Evolutionary conservation across 2,113 vertebrate genomes (phyloP), one percentile per base, ranked within the genome.

Genomic region (Isichthys henryi): DNA sequence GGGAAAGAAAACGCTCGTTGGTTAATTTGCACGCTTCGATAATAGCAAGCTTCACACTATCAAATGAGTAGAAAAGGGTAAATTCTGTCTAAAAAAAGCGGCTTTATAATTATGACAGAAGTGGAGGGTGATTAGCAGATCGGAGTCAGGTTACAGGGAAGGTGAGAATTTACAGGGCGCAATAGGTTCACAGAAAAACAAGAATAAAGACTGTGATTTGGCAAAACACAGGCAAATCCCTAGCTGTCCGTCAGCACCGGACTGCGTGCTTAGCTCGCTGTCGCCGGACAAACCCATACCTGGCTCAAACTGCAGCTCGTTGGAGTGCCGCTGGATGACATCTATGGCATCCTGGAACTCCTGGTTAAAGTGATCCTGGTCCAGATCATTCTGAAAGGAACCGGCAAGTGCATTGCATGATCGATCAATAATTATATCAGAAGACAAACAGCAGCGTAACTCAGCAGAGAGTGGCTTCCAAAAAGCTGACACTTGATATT

Each of bases 331-430:
- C 83, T 97, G 96, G 93, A 99, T 94, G n/a, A 99, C 96, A 86
- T 99, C 97, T 13, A 99, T 96, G 0, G 97, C 98, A 92, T 99
- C 98, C 93, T 98, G 96, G 19, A 98, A 97, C 62, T 97, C 96
- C 90, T 98, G 97, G 90, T 97, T 97, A 90, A 96, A 91, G 62
- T 96, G 93, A 31, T 99, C 98, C 86, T 94, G 96, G 77, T 98
- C 96, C 90, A 94, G 50, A 92, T 95, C 96, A 88, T 88, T 95
- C 97, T 99, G 91, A 45, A 66, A 5, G 87, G 21, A 66, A 66
- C 56, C 43, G 0, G 2, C 53, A 88, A 4, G 21, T 35, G n/a
- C 6, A 48, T 11, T 8, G 43, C 19, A 82, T 21, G 45, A 82
- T 45, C 43, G 1, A 23, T 45, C 35, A 23, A 48, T 46, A 46